Percentiles rank a stretch among this genome's conserved stretches.
phyloP scores from a whole-genome alignment of 2,113 vertebrate genomes.

The Camelus dromedarius region DNA sequence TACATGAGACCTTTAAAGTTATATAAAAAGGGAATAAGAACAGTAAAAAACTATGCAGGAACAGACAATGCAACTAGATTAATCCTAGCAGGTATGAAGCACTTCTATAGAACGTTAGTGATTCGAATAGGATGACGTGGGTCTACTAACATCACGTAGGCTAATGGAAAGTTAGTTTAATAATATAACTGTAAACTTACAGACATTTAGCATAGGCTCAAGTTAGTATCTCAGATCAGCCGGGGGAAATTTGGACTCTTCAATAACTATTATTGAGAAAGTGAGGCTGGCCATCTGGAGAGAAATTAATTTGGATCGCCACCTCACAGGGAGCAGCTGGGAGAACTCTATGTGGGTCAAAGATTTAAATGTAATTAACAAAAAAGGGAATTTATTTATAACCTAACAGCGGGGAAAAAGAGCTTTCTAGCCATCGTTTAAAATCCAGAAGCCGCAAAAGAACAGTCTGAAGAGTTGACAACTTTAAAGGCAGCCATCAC shows the following conservation, averaged over 20 bases:
- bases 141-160: background rate
- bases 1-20: background rate
- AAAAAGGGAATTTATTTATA: conserved; percentile 12
- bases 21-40: background rate
- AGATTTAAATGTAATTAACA: conserved; percentile 35
- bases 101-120: background rate
- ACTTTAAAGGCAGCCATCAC: background rate
- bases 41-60: background rate
- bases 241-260: background rate
- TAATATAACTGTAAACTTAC: background rate
- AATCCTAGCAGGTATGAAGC: background rate
- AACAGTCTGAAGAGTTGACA: background rate
- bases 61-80: background rate
- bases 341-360: conserved; percentile 27
- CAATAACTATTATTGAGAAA: conserved; percentile 17
- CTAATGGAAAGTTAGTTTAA: background rate
- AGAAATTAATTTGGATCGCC: conserved; percentile 5
- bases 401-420: background rate
- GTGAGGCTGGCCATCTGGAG: background rate
- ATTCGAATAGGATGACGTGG: background rate
- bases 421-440: background rate
- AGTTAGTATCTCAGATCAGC: background rate
- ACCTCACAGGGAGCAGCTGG: background rate
- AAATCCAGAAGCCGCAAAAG: background rate
- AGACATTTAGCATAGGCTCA: background rate